Evolutionary conservation across 1,140 invertebrate species (phyloP), one percentile per base, ranked within the genome.

Genomic region (Theocolax elegans): DNA sequence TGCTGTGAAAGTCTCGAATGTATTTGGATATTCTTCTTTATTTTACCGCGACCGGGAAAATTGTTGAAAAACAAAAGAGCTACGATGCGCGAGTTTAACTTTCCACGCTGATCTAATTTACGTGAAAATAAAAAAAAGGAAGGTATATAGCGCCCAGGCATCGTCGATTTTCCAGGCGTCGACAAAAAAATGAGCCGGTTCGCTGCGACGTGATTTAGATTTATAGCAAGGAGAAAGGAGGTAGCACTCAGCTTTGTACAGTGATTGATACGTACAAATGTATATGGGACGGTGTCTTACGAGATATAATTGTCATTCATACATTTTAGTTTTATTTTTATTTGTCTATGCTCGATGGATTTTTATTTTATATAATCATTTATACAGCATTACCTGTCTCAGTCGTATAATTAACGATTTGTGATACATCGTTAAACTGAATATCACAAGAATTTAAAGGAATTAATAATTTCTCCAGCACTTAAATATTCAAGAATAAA

Each of bases 61-160:
- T 49, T 29, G n/a, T 10, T 4, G 19, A 35, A 40, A 3, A 42
- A 42, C 21, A 59, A 59, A 59, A 59, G 44, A 46, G 15, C n/a
- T 15, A 46, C 3, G 13, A 19, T 46, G 3, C 6, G 3, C 44
- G 6, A 46, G 3, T 3, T 46, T 46, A 15, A 6, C 44, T n/a
- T 19, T 46, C 44, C 19, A 46, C n/a, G 42, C 21, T 10, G 23
- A 62, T 62, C 42, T 62, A 62, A 62, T 62, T 62, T 42, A 29
- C 25, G 1, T 17, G 51, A 27, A 10, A 10, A 27, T 13, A 54
- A 35, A 35, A 35, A 35, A 10, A 35, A 35, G 2, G 48, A 10
- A 51, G n/a, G n/a, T n/a, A n/a, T n/a, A n/a, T n/a, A n/a, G n/a
- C n/a, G n/a, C n/a, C n/a, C n/a, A n/a, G n/a, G n/a, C n/a, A n/a